phyloP scores from a whole-genome alignment of 2,113 vertebrate genomes.

The Melanotaenia duboulayi region DNA sequence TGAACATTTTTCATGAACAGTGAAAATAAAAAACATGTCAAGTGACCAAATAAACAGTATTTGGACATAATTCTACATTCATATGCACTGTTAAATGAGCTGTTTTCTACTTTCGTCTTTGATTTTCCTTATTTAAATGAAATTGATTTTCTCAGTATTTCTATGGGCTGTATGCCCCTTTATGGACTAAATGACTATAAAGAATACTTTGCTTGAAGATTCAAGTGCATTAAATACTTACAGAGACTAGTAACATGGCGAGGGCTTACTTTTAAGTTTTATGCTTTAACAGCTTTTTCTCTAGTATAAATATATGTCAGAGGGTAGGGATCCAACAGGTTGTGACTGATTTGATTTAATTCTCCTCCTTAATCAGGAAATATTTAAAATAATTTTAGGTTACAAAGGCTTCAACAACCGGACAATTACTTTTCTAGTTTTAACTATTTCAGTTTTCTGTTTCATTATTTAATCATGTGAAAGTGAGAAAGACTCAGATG shows the following conservation, averaged over 20 bases:
- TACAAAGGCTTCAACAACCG: background rate
- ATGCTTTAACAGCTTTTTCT: constrained; percentile 8
- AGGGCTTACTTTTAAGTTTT: constrained; percentile 24
- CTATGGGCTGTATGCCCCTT: background rate
- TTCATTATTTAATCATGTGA: background rate
- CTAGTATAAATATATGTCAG: constrained; percentile 4
- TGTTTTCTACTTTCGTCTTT: background rate
- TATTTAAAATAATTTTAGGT: background rate
- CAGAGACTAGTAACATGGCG: constrained; percentile 11
- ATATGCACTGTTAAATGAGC: too few relatives aligned
- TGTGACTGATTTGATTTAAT: constrained; percentile 11
- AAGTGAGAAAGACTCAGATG: background rate
- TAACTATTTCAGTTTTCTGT: background rate
- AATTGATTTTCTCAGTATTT: constrained; percentile 3
- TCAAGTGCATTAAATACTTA: constrained; percentile 11
- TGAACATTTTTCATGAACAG: background rate
- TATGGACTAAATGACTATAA: constrained; percentile 4
- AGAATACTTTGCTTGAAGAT: background rate
- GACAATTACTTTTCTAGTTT: background rate
- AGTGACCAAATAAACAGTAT: background rate
- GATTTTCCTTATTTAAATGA: background rate
- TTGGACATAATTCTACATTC: background rate
- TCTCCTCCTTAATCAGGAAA: constrained; percentile 1
- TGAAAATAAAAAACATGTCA: background rate
- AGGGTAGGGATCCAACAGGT: constrained; percentile 5